Evolutionary conservation across 2,797 vertebrate genomes (phyloP).

Genomic region (Chelon auratus): DNA sequence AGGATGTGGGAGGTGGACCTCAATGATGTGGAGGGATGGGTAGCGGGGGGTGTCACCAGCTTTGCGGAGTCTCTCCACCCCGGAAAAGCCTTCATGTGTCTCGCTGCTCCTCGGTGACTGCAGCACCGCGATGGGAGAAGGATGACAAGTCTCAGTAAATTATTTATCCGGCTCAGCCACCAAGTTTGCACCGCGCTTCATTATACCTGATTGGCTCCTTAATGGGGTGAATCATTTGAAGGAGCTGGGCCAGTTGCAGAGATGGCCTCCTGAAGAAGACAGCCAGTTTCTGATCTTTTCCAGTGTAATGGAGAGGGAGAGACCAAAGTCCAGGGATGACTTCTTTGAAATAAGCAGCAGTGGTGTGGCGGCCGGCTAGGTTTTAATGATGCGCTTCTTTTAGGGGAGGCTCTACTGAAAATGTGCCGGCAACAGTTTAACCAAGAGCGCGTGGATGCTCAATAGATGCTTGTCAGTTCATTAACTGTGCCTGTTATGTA

Average conservation of each 20-base stretch:
- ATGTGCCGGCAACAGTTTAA: conserved; percentile 45
- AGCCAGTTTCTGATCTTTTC: conserved; percentile 58
- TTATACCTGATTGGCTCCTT: conserved; percentile 82
- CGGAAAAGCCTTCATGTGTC: conserved; percentile 74
- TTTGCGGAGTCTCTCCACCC: conserved; percentile 67
- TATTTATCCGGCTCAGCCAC: conserved; percentile 78
- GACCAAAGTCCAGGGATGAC: conserved; percentile 59
- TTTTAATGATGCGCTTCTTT: conserved; percentile 66
- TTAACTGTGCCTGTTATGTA: conserved; percentile 57
- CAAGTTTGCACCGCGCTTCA: conserved; percentile 73
- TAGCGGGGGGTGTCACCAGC: conserved; percentile 61
- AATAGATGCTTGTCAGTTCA: conserved; percentile 56
- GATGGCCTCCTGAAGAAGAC: conserved; percentile 59
- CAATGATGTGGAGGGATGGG: conserved; percentile 53
- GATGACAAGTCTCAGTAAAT: conserved; percentile 82
- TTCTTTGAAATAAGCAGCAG: conserved; percentile 55
- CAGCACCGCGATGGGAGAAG: conserved; percentile 58
- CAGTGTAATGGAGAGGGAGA: conserved; percentile 56
- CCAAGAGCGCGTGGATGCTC: conserved; percentile 24
- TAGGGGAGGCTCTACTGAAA: conserved; percentile 16
- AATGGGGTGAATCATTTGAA: conserved; percentile 80
- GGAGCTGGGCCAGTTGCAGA: conserved; percentile 44
- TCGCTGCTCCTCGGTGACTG: conserved; percentile 63
- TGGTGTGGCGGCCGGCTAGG: conserved; percentile 41
- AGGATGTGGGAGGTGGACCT: conserved; percentile 76